These are phyloP conservation scores for Aproaerema taeniolella DNA, from an alignment of 2,888 invertebrate species.

Conservation along the genomic window DNA sequence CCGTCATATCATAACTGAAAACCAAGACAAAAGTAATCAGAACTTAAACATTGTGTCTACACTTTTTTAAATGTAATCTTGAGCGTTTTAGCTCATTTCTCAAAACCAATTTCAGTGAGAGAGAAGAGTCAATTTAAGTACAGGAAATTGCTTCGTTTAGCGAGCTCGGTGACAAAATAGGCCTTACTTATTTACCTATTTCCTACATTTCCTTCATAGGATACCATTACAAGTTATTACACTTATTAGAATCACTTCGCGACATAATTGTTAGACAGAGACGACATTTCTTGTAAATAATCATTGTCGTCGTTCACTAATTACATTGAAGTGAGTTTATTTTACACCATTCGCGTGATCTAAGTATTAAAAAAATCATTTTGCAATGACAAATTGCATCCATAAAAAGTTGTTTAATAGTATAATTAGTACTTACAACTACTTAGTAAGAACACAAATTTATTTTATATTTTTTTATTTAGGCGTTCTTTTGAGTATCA, in stretches of 20 bases:
- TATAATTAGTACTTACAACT: no score
- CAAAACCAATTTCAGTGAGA: constrained; percentile 40
- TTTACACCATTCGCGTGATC: no score
- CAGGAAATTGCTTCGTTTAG: constrained; percentile 56
- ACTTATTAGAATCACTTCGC: constrained; percentile 19
- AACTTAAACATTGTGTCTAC: no score
- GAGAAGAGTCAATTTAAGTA: constrained; percentile 47
- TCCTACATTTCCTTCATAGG: constrained; percentile 21
- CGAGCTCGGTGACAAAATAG: constrained; percentile 44
- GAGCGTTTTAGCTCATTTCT: constrained; percentile 43
- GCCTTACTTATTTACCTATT: constrained; percentile 34
- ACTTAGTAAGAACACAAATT: no score
- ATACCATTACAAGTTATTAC: constrained; percentile 15
- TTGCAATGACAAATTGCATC: no score
- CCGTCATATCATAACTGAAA: no score
- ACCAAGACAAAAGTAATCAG: no score
- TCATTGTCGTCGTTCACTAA: constrained; percentile 5
- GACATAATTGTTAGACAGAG: constrained; percentile 21
- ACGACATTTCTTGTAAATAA: constrained; percentile 5
- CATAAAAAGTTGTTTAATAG: no score
- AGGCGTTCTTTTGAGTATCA: no score
- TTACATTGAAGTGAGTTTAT: constrained; percentile 2
- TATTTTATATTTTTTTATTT: no score
- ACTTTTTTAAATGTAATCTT: no score
- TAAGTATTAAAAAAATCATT: no score